phyloP scores from a whole-genome alignment of 2,113 vertebrate genomes.

The Pampusana beccarii region DNA sequence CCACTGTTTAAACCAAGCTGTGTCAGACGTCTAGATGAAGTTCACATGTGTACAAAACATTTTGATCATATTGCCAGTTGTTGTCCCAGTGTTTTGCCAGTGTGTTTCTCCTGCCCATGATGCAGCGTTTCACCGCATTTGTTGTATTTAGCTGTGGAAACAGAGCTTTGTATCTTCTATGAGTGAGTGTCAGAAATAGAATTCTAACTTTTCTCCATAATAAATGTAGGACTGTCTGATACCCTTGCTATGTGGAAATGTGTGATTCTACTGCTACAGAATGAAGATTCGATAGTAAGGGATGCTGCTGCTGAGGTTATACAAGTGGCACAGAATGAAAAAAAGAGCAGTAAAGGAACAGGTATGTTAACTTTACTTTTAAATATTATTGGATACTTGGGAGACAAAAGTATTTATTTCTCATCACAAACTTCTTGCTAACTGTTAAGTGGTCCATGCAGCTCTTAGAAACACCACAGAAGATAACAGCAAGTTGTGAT shows the following conservation, averaged over 20 bases:
- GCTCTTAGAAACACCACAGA: not conserved
- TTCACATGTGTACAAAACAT: not conserved
- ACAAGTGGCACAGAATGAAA: conserved; percentile 71
- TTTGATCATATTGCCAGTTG: not conserved
- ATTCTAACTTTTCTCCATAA: not conserved
- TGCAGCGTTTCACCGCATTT: not conserved
- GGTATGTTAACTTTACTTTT: conserved; percentile 62
- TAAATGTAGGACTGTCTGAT: conserved; percentile 77
- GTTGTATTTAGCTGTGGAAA: not conserved
- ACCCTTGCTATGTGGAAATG: conserved; percentile 87
- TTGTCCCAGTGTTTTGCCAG: not conserved
- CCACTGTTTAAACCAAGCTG: not conserved
- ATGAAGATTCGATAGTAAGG: conserved; percentile 88
- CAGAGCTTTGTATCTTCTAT: not conserved
- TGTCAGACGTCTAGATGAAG: not conserved
- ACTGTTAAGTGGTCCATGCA: not conserved
- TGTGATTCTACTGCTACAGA: conserved; percentile 87
- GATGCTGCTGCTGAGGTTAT: conserved; percentile 84
- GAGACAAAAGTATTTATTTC: not conserved
- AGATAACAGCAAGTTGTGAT: not conserved
- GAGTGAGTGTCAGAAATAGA: not conserved
- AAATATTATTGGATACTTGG: not conserved
- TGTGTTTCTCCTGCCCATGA: not conserved
- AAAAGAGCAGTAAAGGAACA: conserved; percentile 60
- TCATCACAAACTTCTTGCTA: not conserved